These are phyloP conservation scores for Sula dactylatra DNA, from an alignment of 2,113 vertebrate species.

Conservation along the genomic window DNA sequence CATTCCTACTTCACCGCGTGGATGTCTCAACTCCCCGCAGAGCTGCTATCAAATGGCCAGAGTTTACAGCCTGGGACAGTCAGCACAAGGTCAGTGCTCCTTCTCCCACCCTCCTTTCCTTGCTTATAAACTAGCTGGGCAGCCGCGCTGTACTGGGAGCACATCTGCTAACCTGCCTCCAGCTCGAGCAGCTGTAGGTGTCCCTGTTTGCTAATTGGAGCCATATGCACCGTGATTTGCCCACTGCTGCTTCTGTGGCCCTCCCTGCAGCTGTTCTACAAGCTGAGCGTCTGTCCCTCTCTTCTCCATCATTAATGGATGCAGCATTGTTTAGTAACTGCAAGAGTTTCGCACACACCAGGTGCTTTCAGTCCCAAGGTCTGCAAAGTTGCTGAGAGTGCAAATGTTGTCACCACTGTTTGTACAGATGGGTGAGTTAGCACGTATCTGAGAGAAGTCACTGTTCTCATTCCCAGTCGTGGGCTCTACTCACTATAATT, in stretches of 20 bases:
- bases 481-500: background rate
- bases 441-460: background rate
- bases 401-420: background rate
- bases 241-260: background rate
- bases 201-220: background rate
- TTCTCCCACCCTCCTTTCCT: background rate
- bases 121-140: background rate
- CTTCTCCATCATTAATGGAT: background rate
- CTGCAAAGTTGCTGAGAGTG: background rate
- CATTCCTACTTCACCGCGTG: background rate
- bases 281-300: background rate
- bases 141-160: background rate
- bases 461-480: fast-evolving
- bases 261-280: background rate
- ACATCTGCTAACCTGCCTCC: background rate
- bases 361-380: background rate
- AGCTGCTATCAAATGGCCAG: background rate
- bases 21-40: background rate
- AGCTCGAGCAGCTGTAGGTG: background rate
- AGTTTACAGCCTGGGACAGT: background rate
- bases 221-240: background rate
- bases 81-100: background rate
- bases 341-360: background rate
- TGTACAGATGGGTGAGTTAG: background rate
- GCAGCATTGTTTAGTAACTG: background rate